Percentiles rank a stretch among this genome's conserved stretches.
These are phyloP conservation scores for Acronicta leporina DNA, from an alignment of 2,888 invertebrate genomes.

Conservation along the genomic window DNA sequence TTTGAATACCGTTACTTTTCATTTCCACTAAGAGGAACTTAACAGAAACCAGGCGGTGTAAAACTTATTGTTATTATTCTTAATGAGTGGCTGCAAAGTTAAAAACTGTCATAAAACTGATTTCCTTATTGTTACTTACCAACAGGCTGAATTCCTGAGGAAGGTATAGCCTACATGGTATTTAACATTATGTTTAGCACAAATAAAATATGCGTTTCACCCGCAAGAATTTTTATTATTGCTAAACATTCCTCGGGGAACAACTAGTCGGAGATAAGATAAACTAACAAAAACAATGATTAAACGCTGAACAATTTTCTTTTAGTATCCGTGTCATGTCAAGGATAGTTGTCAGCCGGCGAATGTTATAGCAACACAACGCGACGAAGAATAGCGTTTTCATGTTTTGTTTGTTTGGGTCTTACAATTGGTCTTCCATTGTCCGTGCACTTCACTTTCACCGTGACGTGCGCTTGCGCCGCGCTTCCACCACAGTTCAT, in stretches of 20 bases:
- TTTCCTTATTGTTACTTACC: conserved; percentile 9
- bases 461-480: conserved; percentile 67
- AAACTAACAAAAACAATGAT: conserved; percentile 44
- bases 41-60: background rate
- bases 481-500: conserved; percentile 41
- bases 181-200: no score
- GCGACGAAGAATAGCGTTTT: conserved; percentile 63
- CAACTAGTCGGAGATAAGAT: no score
- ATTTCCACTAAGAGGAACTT: conserved; percentile 21
- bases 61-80: conserved; percentile 28
- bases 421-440: conserved; percentile 69
- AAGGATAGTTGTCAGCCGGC: conserved; percentile 56
- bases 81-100: conserved; percentile 11
- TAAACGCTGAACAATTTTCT: conserved; percentile 53
- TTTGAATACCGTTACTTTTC: conserved; percentile 59
- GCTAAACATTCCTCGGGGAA: no score
- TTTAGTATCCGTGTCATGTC: conserved; percentile 57
- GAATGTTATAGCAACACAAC: conserved; percentile 51
- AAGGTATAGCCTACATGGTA: no score
- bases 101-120: conserved; percentile 15
- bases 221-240: no score
- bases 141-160: background rate
- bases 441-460: conserved; percentile 76
- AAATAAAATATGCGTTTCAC: no score
- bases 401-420: conserved; percentile 64